Evolutionary conservation across 23 tunicate genomes (phyloP), one percentile per base, ranked within the genome.

Genomic region (Trididemnum miniatum): DNA sequence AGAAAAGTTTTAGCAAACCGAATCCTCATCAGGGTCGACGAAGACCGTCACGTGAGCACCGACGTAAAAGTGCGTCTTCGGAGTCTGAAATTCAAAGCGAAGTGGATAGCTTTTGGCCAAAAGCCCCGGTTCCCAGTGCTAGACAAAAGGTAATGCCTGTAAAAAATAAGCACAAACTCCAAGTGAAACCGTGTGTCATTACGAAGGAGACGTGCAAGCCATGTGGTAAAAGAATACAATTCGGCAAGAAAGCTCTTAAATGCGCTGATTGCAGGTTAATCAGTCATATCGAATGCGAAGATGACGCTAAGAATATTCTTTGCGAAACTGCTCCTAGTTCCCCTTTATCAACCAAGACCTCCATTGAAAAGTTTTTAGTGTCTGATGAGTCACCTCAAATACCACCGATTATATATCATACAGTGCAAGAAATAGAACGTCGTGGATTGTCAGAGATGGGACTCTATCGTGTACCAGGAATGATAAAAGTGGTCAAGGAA

Each of bases 1-100:
- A 92, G 26, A 88, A 84, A 65, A 87, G 85, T 59, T 92, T 92
- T 64, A 73, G 60, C 27, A 73, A 57, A 51, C 92, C 97, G 2
- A 86, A 87, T 27, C 94, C 97, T 31, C 97, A 92, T 65, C 97
- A 92, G 34, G 97, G 97, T 1, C 76, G 97, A 76, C 57, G 97
- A 37, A 57, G 97, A 29, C 97, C 86, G 30, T 92, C 97, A 1
- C 54, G 97, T 26, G 97, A 92, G 54, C 97, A 92, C 44, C 39
- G 89, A 60, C 76, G 97, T n/a, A 88, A 79, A 50, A 92, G 97
- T 80, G 93, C 89, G 1, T 64, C 97, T 26, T 92, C 97, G 22
- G 97, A 92, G 28, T 87, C 97, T 1, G 97, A 84, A 51, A 23
- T 84, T 25, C 86, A 82, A 39, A 85, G 91, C 51, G 97, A 92